Percentiles rank a stretch among this genome's conserved stretches.
phyloP scores from a whole-genome alignment of 2,888 invertebrate species.

The Trachelus iudaicus region DNA sequence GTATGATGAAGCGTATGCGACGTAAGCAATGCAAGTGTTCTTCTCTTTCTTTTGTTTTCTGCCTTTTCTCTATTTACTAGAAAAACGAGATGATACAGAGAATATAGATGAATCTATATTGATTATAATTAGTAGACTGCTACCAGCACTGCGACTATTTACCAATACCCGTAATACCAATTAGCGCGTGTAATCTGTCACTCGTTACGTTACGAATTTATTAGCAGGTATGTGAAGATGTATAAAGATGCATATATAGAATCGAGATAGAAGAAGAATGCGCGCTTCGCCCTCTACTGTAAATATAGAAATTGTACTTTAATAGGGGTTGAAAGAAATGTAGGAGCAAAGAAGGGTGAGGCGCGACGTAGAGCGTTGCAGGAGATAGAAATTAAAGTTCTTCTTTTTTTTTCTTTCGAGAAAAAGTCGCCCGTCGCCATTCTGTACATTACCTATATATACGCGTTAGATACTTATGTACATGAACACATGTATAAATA shows the following conservation, averaged over 20 bases:
- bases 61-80: background rate
- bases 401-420: too few relatives aligned
- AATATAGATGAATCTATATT: background rate
- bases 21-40: background rate
- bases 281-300: constrained; percentile 9
- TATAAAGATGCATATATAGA: background rate
- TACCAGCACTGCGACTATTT: background rate
- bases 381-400: background rate
- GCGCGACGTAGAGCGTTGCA: background rate
- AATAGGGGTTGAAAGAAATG: constrained; percentile 2
- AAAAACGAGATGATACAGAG: background rate
- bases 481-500: constrained; percentile 29
- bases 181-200: background rate
- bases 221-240: background rate
- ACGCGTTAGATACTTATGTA: constrained; percentile 32
- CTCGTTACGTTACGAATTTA: background rate
- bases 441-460: background rate
- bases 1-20: background rate
- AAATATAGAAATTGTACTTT: constrained; percentile 12
- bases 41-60: background rate
- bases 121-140: background rate
- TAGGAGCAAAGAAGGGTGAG: background rate
- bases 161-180: background rate
- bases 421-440: constrained; percentile 19
- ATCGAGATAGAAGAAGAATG: background rate